Evolutionary conservation across 2,113 vertebrate genomes (phyloP).

Genomic region (Butorides virescens): DNA sequence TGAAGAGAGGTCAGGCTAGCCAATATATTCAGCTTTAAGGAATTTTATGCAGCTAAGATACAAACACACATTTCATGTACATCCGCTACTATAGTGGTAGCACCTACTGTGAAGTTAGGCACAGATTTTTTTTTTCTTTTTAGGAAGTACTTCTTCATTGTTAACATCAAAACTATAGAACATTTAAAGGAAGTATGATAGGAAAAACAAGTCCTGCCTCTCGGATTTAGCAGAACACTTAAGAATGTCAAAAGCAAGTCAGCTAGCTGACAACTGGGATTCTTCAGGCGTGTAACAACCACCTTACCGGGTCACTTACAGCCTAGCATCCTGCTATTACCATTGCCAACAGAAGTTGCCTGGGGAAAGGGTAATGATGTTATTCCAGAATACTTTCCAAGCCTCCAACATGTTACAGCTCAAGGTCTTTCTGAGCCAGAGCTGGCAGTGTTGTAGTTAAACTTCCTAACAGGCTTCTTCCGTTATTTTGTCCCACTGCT

Average conservation of each 20-base stretch:
- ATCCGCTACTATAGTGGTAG: accelerated
- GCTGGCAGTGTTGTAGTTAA: accelerated
- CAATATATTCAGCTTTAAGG: background rate
- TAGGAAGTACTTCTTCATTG: background rate
- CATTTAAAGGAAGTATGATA: background rate
- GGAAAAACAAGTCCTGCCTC: background rate
- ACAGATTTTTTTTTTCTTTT: background rate
- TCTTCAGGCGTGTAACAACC: background rate
- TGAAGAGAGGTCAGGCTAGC: background rate
- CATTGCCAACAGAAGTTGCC: background rate
- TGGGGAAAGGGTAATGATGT: background rate
- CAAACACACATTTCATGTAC: background rate
- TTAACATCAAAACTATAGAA: background rate
- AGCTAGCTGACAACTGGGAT: background rate
- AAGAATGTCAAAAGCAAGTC: background rate
- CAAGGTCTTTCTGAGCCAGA: background rate
- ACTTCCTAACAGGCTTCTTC: background rate
- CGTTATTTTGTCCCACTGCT: background rate
- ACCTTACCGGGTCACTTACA: background rate
- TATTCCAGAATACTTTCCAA: background rate
- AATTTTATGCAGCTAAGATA: background rate
- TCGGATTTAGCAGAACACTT: background rate
- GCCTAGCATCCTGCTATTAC: background rate
- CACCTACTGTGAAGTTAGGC: background rate
- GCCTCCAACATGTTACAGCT: background rate